phyloP scores from a whole-genome alignment of 2,888 invertebrate genomes.

The Amorpha juglandis region DNA sequence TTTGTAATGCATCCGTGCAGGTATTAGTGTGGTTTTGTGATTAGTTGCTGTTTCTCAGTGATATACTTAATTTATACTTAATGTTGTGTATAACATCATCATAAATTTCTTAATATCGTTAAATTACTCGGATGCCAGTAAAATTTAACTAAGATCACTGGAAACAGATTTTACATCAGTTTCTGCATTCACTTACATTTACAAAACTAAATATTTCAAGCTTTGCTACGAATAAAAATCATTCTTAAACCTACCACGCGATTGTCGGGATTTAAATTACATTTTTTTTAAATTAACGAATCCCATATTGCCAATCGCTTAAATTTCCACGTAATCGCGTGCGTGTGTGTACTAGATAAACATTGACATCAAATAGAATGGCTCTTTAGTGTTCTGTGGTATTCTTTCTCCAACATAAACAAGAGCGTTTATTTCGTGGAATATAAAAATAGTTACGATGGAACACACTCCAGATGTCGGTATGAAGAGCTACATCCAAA shows the following conservation, averaged over 20 bases:
- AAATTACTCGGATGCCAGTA: not conserved
- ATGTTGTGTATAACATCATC: not conserved
- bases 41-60: not conserved
- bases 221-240: not conserved
- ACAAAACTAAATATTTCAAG: constrained; percentile 6
- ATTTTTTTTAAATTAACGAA: not conserved
- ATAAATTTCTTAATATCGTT: not conserved
- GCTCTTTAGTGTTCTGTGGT: constrained; percentile 15
- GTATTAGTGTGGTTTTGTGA: constrained; percentile 11
- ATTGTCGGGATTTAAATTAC: not conserved
- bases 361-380: constrained; percentile 13
- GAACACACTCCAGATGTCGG: constrained; percentile 45
- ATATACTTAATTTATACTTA: not conserved
- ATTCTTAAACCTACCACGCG: not conserved
- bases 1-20: constrained; percentile 1
- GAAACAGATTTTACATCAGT: too few relatives aligned
- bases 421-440: constrained; percentile 11
- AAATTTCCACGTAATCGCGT: not conserved
- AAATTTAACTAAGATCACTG: not conserved
- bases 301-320: constrained; percentile 1
- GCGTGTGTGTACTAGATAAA: not conserved
- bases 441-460: constrained; percentile 28
- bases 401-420: constrained; percentile 23
- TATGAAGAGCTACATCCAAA: constrained; percentile 48
- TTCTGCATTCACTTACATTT: not conserved